phyloP scores from a whole-genome alignment of 2,888 invertebrate genomes.

The Acronicta leporina region DNA sequence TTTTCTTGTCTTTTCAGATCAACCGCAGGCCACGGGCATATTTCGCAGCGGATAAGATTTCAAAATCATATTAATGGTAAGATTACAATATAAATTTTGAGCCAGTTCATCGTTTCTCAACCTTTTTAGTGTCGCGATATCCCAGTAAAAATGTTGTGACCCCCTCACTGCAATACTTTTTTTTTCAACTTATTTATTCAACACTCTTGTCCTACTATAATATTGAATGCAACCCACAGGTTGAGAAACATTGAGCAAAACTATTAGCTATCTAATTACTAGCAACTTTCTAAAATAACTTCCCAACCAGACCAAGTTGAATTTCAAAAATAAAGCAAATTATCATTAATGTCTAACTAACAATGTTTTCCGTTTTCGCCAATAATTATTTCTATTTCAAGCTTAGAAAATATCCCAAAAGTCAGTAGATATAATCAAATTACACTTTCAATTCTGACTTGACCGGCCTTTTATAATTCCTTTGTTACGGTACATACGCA shows the following conservation, averaged over 20 bases:
- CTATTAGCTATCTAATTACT: conserved; percentile 34
- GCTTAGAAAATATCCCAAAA: conserved; percentile 23
- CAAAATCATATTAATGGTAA: conserved; percentile 87
- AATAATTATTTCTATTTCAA: conserved; percentile 20
- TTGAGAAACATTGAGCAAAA: not conserved
- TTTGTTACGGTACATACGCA: conserved; percentile 54
- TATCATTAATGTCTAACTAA: not conserved
- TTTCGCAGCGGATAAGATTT: conserved; percentile 81
- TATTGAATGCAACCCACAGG: too few species aligned
- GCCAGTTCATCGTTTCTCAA: too few species aligned
- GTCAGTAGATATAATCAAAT: conserved; percentile 32
- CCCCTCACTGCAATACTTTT: too few species aligned
- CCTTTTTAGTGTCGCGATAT: too few species aligned
- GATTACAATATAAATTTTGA: conserved; percentile 38
- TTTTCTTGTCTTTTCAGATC: conserved; percentile 74
- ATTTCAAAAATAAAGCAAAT: conserved; percentile 12
- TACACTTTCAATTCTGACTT: conserved; percentile 47
- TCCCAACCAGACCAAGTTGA: conserved; percentile 18
- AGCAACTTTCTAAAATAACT: conserved; percentile 65
- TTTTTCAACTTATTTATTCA: too few species aligned
- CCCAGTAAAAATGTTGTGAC: too few species aligned
- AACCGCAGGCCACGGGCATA: conserved; percentile 81
- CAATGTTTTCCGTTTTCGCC: not conserved
- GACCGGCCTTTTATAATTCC: conserved; percentile 57
- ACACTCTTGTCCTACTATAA: too few species aligned